Base-by-base conservation (phyloP, 2,888 invertebrate genomes). In the Diadegma fenestrale region DNA sequence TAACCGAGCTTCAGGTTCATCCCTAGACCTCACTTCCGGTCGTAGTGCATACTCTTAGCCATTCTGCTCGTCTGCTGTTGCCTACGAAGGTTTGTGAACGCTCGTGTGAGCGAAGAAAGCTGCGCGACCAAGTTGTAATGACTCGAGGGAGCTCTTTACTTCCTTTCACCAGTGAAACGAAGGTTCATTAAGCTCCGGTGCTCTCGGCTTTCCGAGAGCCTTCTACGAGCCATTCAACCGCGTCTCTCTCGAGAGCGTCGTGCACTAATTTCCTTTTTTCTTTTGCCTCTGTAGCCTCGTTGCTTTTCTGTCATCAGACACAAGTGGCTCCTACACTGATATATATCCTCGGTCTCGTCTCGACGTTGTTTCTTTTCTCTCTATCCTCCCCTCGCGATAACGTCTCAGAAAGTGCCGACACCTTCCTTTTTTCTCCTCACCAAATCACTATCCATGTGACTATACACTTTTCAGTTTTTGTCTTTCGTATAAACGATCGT, bases 121-220 rank as follows among this genome's bases (percentile, higher is more conserved):
- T 58, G 26, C 58, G 14, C 58, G 14, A 14, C 58, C 1, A 58
- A 58, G 54, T 26, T 58, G 54, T 26, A 26, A 58, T 26, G 26
- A 14, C 58, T 58, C 58, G 26, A 58, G 58, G 58, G 58, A 58
- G 26, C 26, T 77, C 71, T 71, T 33, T 22, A 33, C 82, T 77
- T 82, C 77, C 77, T 77, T 72, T 82, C 82, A 72, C 82, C 71
- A 82, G 81, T 58, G 58, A 61, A n/a, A 1, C 75, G 19, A 48
- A 64, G 22, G 84, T 80, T 81, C 81, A 85, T 82, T 77, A 80
- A 77, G 78, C 77, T 82, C 58, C 22, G 71, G 30, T 14, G 54
- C 14, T 12, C 54, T 26, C 45, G 19, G 61, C 37, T 72, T 61
- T 73, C 64, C 10, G 77, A 45, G 69, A 69, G 76, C 43, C 48